These are phyloP conservation scores for Monomorium pharaonis DNA, from an alignment of 1,140 invertebrate species.

Conservation along the genomic window DNA sequence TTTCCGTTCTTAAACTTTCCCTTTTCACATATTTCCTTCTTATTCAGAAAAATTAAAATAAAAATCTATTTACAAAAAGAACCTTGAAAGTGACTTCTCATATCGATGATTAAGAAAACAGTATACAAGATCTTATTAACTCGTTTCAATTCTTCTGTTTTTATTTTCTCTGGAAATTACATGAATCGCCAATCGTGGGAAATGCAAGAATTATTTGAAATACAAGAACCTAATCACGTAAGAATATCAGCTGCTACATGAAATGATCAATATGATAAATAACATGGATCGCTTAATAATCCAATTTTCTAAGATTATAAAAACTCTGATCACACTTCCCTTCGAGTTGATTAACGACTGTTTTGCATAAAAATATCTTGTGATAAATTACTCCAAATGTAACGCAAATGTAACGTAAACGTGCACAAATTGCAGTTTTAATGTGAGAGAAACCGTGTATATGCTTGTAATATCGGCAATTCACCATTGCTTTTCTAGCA, in stretches of 20 bases:
- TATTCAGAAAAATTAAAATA: not conserved
- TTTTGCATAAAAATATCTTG: conserved; percentile 7
- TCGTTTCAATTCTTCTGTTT: not conserved
- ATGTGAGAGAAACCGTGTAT: conserved; percentile 2
- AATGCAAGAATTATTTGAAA: not conserved
- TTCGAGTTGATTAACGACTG: not conserved
- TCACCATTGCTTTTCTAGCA: conserved; percentile 88
- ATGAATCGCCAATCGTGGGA: not conserved
- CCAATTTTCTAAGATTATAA: not conserved
- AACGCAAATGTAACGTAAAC: not conserved
- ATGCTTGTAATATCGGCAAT: conserved; percentile 13
- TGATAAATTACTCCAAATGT: not conserved
- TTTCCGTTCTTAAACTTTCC: conserved; percentile 15
- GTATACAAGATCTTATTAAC: not conserved
- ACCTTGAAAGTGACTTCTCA: conserved; percentile 3
- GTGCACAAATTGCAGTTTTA: not conserved
- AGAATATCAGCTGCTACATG: not conserved
- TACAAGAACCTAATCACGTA: not conserved
- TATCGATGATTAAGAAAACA: not conserved
- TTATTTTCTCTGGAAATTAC: conserved; percentile 31
- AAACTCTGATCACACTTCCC: not conserved
- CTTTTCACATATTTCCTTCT: not conserved
- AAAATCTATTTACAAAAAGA: not conserved
- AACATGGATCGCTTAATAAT: not conserved
- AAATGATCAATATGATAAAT: not conserved